Conservation (phyloP, 2,113 vertebrate genomes). For the Carassius gibelio region DNA sequence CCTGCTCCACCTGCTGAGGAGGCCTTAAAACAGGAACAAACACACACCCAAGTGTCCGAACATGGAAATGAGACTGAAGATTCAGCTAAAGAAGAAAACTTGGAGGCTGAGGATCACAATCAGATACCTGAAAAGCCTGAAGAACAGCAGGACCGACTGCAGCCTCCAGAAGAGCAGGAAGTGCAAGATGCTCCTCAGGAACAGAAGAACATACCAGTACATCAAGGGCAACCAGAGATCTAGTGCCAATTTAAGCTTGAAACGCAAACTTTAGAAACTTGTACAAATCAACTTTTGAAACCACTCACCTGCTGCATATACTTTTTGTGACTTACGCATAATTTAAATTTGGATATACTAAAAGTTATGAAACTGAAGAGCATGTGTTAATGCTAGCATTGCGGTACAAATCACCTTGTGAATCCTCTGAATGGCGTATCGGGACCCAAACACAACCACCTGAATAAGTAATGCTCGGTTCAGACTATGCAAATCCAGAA, state of each 20-base stretch:
- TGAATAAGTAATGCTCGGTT: neutral
- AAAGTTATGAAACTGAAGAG: neutral
- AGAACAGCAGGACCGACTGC: neutral
- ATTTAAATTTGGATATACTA: neutral
- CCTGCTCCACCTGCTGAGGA: neutral
- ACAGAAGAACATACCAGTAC: constrained; percentile 5
- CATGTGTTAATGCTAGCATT: neutral
- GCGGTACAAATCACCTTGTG: neutral
- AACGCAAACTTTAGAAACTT: neutral
- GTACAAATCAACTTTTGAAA: neutral
- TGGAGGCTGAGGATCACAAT: neutral
- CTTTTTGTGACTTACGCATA: neutral
- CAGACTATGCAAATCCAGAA: constrained; percentile 9
- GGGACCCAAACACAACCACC: neutral
- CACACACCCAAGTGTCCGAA: neutral
- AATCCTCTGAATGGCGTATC: neutral
- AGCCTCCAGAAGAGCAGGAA: neutral
- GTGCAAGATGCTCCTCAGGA: constrained; percentile 6
- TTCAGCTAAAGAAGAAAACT: neutral
- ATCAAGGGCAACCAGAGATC: constrained; percentile 45
- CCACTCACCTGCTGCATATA: neutral
- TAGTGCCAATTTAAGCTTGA: neutral
- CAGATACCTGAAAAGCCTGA: neutral
- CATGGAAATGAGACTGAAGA: neutral
- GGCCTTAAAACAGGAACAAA: too few relatives aligned